Evolutionary conservation across 1,140 invertebrate species (phyloP).

Genomic region (Drosophila rhopaloa): DNA sequence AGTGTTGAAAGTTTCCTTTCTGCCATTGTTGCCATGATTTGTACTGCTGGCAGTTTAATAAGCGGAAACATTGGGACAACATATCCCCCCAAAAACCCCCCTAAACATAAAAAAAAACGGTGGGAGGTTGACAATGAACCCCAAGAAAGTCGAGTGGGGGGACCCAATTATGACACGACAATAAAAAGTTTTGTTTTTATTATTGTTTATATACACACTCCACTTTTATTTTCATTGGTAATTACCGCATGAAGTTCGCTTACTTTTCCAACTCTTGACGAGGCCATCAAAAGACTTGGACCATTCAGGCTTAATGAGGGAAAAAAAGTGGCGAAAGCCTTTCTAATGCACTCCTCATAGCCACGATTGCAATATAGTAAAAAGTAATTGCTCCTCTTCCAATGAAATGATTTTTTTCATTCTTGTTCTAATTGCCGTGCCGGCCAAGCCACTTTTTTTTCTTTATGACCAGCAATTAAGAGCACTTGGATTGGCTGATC

Average conservation of each 20-base stretch:
- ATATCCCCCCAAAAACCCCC: neutral
- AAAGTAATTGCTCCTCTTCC: conserved; percentile 37
- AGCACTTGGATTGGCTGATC: conserved; percentile 33
- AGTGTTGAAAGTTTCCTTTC: conserved; percentile 63
- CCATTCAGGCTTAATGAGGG: neutral
- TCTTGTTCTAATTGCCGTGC: conserved; percentile 63
- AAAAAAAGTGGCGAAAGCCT: conserved; percentile 25
- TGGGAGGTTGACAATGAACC: conserved; percentile 21
- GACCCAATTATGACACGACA: conserved; percentile 33
- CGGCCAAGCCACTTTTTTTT: conserved; percentile 21
- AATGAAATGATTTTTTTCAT: conserved; percentile 58
- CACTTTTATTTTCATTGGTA: conserved; percentile 61
- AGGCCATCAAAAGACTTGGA: conserved; percentile 24
- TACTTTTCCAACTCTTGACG: conserved; percentile 10
- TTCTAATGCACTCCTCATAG: conserved; percentile 36
- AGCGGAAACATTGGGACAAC: conserved; percentile 53
- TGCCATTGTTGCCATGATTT: conserved; percentile 34
- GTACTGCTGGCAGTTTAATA: conserved; percentile 53
- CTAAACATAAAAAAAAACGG: neutral
- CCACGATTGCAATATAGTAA: conserved; percentile 25
- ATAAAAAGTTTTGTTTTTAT: conserved; percentile 40
- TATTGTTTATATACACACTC: conserved; percentile 44
- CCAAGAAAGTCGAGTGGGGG: conserved; percentile 8
- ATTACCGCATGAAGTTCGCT: conserved; percentile 33
- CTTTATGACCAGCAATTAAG: conserved; percentile 53